A percentile compares a stretch with the other conserved stretches of the same genome.
Evolutionary conservation across 2,113 vertebrate species (phyloP).

Genomic region (Platysternon megacephalum): DNA sequence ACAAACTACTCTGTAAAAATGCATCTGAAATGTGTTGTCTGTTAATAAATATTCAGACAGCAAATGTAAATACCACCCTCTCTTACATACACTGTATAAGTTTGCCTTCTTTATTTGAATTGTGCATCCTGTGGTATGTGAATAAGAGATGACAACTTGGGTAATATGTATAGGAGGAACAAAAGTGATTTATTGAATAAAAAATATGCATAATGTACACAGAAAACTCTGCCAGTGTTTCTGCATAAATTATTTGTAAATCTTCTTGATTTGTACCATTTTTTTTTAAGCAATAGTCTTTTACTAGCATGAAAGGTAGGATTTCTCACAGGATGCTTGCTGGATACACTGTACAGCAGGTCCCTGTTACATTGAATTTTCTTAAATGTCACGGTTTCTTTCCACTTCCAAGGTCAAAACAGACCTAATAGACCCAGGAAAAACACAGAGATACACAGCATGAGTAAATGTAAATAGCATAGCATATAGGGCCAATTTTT

Average conservation of each 20-base stretch:
- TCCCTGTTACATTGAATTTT: background rate
- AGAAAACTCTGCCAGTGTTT: conserved; percentile 33
- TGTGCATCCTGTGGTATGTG: conserved; percentile 57
- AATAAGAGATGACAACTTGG: conserved; percentile 68
- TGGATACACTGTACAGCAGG: background rate
- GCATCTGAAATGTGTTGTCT: conserved; percentile 43
- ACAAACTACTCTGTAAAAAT: conserved; percentile 28
- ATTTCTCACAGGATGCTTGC: background rate
- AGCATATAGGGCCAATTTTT: background rate
- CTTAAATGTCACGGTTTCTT: background rate
- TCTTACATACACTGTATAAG: conserved; percentile 13
- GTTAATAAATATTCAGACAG: conserved; percentile 48
- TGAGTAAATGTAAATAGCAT: background rate
- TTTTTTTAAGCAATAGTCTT: conserved; percentile 10
- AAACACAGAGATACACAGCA: background rate
- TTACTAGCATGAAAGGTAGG: background rate
- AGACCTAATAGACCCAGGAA: background rate
- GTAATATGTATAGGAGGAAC: conserved; percentile 27
- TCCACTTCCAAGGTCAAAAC: background rate
- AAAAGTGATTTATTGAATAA: conserved; percentile 57
- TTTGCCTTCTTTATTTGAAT: conserved; percentile 68
- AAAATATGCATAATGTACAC: conserved; percentile 68
- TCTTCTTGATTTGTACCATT: background rate
- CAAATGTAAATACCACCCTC: conserved; percentile 40
- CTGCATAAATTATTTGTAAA: conserved; percentile 61